phyloP scores from a whole-genome alignment of 2,113 vertebrate species.

The Caranx melampygus region DNA sequence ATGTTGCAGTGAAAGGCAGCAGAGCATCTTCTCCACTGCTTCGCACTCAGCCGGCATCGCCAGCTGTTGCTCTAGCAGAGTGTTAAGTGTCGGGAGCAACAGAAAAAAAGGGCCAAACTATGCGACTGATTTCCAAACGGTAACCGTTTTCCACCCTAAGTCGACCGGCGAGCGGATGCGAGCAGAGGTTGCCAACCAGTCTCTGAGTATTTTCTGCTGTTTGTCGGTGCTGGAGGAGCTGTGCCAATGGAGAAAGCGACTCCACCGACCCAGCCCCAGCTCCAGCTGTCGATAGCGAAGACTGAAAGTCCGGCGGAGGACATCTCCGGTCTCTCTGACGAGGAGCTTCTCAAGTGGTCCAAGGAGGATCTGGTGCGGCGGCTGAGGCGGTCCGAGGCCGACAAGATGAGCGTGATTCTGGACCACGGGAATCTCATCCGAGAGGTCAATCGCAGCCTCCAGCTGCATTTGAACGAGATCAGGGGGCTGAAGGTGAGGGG shows the following conservation, averaged over 20 bases:
- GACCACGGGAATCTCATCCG: slow-evolving; percentile 98
- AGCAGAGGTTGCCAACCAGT: slow-evolving; percentile 63
- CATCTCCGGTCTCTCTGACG: slow-evolving; percentile 92
- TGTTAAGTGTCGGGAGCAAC: slow-evolving; percentile 62
- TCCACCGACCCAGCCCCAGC: slow-evolving; percentile 76
- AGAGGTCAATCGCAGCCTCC: slow-evolving; percentile 97
- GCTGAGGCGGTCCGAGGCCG: slow-evolving; percentile 93
- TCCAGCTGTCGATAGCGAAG: slow-evolving; percentile 84
- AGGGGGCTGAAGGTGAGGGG: slow-evolving; percentile 94
- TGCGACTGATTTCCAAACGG: slow-evolving; percentile 65
- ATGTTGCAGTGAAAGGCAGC: slow-evolving; percentile 72
- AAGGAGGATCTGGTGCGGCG: slow-evolving; percentile 96
- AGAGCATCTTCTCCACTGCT: slow-evolving; percentile 53
- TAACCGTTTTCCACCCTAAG: slow-evolving; percentile 51
- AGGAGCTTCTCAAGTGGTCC: slow-evolving; percentile 95
- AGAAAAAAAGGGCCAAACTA: slow-evolving; percentile 67
- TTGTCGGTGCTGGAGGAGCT: slow-evolving; percentile 72
- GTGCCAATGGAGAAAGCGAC: slow-evolving; percentile 82
- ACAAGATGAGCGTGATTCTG: slow-evolving; percentile 98
- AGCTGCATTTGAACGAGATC: slow-evolving; percentile 98
- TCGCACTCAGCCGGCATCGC: slow-evolving; percentile 69
- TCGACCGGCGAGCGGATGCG: slow-evolving; percentile 72
- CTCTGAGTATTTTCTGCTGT: slow-evolving; percentile 72
- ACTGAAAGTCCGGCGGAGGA: slow-evolving; percentile 88
- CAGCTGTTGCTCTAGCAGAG: slow-evolving; percentile 82